Conservation (phyloP, 2,797 vertebrate species). For the Centroberyx gerrardi region DNA sequence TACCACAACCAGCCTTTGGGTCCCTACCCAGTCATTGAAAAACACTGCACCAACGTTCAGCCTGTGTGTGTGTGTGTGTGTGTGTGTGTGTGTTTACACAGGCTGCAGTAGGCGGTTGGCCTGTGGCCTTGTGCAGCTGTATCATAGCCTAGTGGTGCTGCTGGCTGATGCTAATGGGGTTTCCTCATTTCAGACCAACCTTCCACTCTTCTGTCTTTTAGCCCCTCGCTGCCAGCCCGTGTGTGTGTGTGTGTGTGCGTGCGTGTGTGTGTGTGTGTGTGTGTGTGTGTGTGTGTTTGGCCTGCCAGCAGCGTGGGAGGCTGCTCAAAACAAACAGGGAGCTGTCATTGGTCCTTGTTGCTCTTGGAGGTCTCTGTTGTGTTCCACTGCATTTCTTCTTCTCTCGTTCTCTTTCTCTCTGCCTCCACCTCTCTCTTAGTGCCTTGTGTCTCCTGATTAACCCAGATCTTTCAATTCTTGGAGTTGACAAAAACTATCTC, state of each 20-base stretch:
- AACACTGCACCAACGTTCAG: constrained; percentile 25
- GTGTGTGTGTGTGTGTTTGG: constrained; percentile 42
- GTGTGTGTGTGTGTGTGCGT: constrained; percentile 12
- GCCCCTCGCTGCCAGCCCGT: constrained; percentile 42
- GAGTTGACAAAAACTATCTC: constrained; percentile 20
- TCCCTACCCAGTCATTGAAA: constrained; percentile 48
- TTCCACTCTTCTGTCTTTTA: constrained; percentile 68
- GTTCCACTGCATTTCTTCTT: constrained; percentile 63
- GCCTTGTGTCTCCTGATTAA: constrained; percentile 42
- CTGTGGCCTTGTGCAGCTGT: constrained; percentile 67
- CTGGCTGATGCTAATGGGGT: constrained; percentile 67
- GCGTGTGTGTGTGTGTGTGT: not conserved
- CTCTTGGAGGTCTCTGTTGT: constrained; percentile 72
- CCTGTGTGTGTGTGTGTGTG: constrained; percentile 16
- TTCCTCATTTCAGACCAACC: constrained; percentile 70
- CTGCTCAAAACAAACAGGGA: constrained; percentile 71
- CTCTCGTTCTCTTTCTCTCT: constrained; percentile 37
- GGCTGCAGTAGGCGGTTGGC: constrained; percentile 64
- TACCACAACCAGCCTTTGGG: constrained; percentile 51
- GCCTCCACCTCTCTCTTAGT: constrained; percentile 29
- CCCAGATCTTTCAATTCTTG: constrained; percentile 30
- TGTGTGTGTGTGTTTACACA: constrained; percentile 37
- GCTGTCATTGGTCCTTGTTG: constrained; percentile 78
- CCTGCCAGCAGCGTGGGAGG: constrained; percentile 72
- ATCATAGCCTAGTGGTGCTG: constrained; percentile 51